These are phyloP conservation scores for Steinernema carpocapsae DNA, from an alignment of 2,888 invertebrate species.

Conservation along the genomic window DNA sequence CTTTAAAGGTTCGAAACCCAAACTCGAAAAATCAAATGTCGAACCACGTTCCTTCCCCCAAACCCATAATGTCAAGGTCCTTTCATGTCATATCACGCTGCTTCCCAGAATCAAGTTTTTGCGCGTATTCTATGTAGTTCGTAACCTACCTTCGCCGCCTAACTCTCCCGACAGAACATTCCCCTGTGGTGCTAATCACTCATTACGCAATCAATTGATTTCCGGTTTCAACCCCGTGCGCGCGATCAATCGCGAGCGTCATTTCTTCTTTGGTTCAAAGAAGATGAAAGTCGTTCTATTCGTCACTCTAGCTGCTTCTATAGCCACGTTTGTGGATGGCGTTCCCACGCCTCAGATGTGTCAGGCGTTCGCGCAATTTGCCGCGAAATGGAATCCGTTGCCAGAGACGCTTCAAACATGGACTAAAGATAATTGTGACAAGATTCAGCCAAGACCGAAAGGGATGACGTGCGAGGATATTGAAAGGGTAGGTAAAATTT, in stretches of 20 bases:
- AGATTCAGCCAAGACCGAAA: slow-evolving; percentile 58
- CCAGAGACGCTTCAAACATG: slow-evolving; percentile 57
- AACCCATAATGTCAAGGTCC: slow-evolving; percentile 14
- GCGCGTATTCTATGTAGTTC: background rate
- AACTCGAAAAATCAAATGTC: too few relatives aligned
- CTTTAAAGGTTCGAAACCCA: too few relatives aligned
- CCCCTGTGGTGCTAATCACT: too few relatives aligned
- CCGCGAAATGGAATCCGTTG: slow-evolving; percentile 57
- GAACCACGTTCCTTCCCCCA: too few relatives aligned
- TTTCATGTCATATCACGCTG: background rate
- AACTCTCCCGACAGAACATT: background rate
- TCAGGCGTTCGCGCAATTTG: slow-evolving; percentile 56
- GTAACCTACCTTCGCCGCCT: background rate
- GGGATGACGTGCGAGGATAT: slow-evolving; percentile 62
- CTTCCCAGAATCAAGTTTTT: slow-evolving; percentile 15
- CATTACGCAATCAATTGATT: slow-evolving; percentile 18
- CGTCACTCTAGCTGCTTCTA: background rate
- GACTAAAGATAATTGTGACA: slow-evolving; percentile 58
- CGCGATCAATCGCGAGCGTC: slow-evolving; percentile 7
- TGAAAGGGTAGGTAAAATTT: slow-evolving; percentile 41
- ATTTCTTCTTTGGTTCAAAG: slow-evolving; percentile 21
- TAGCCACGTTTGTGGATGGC: background rate
- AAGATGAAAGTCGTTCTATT: slow-evolving; percentile 14
- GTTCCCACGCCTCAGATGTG: slow-evolving; percentile 51
- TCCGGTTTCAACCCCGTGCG: background rate